These are phyloP conservation scores for Araneus ventricosus DNA, from an alignment of 1,140 invertebrate species.

Conservation along the genomic window DNA sequence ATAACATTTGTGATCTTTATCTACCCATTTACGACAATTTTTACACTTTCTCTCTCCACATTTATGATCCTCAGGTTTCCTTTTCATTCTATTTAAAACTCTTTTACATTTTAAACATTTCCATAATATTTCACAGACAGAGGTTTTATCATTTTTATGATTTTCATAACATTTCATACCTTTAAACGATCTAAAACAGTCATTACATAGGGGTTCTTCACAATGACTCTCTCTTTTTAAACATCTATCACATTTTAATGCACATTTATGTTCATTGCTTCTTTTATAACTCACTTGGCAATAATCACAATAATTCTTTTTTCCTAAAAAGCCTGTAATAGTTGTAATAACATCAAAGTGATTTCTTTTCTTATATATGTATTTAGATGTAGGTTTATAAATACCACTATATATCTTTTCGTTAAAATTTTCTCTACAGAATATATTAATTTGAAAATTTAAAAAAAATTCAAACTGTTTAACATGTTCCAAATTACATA, in stretches of 20 bases:
- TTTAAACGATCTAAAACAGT: slow-evolving; percentile 31
- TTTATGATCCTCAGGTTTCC: neutral
- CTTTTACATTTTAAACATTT: slow-evolving; percentile 37
- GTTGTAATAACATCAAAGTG: slow-evolving; percentile 42
- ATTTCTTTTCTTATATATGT: slow-evolving; percentile 29
- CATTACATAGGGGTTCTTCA: neutral
- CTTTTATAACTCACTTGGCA: slow-evolving; percentile 27
- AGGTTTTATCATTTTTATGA: neutral
- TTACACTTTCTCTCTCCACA: neutral
- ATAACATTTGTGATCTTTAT: no score
- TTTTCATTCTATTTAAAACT: neutral
- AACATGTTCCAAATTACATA: no score
- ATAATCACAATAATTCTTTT: no score
- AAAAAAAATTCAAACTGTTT: no score
- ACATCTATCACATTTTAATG: slow-evolving; percentile 46
- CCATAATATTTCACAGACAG: neutral
- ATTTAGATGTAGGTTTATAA: neutral
- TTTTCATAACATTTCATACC: slow-evolving; percentile 28
- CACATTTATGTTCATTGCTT: slow-evolving; percentile 2
- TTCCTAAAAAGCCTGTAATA: slow-evolving; percentile 33
- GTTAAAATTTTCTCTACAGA: no score
- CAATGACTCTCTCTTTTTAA: slow-evolving; percentile 3
- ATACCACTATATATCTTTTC: no score
- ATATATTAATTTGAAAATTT: no score
- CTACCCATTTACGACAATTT: neutral